Base-by-base conservation (phyloP, 2,888 invertebrate genomes). In the Andrena marginata region DNA sequence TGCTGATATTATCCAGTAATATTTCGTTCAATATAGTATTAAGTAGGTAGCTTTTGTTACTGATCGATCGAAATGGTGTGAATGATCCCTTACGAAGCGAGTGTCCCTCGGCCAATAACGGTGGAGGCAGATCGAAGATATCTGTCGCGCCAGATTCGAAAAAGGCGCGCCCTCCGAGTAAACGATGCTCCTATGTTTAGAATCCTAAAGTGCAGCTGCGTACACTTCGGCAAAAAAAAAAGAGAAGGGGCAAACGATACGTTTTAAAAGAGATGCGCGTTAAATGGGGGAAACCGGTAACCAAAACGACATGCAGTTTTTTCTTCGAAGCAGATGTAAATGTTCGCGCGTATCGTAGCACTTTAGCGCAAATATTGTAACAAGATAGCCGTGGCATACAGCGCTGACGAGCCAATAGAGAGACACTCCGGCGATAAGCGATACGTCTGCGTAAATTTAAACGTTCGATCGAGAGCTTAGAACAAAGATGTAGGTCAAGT, bases 61-160 rank as follows among this genome's bases (percentile, higher is more conserved):
- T n/a, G 10, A 69, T 23, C 29, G 6, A n/a, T 13, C 31, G 10
- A 10, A n/a, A 35, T 33, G 2, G 29, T 80, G 78, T 80, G 80
- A 73, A 26, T 6, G 49, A 48, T 68, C 35, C 71, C 63, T 80
- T 82, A 79, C 8, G 56, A 33, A 82, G 49, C 42, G 29, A 79
- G 2, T 16, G 35, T 74, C 51, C 59, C 16, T 23, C 33, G 16
- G 26, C 82, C 82, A 83, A 77, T 83, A 83, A 83, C 70, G 81
- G 65, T 74, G 49, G 62, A 80, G 81, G 16, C 60, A 60, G 54
- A 78, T 82, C 77, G 78, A 75, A 84, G 33, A 35, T 74, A 71
- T 71, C 54, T 60, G 62, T 56, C 77, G 81, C 84, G 78, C 64
- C 68, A 78, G 73, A 81, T 84, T 85, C 71, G 72, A 80, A 85